These are phyloP conservation scores for Podarcis siculus DNA, from an alignment of 2,797 vertebrate genomes.

Conservation along the genomic window DNA sequence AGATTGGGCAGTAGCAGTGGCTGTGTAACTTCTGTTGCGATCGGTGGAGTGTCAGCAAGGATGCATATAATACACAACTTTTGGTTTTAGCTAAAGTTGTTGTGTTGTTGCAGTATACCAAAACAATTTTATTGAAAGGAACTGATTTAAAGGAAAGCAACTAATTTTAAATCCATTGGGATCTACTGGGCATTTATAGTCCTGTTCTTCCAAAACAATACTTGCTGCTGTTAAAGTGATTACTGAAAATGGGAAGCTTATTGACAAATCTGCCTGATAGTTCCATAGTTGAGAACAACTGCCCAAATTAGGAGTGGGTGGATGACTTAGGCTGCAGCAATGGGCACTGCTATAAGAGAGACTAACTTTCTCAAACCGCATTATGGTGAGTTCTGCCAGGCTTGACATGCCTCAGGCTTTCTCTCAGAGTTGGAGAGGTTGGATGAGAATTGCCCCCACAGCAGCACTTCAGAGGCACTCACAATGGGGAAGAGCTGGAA, in stretches of 20 bases:
- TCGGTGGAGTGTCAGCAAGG: background rate
- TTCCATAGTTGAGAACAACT: background rate
- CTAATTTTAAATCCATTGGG: background rate
- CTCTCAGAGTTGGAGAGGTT: background rate
- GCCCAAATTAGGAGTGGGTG: background rate
- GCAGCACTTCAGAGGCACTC: too few species aligned
- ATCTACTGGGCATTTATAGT: background rate
- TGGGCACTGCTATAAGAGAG: background rate
- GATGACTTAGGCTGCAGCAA: background rate
- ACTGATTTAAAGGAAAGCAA: background rate
- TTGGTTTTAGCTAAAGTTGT: slow-evolving; percentile 14
- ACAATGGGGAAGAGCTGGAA: background rate
- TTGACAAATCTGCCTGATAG: slow-evolving; percentile 13
- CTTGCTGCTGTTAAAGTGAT: slow-evolving; percentile 36
- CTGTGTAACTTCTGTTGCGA: background rate
- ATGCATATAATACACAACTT: slow-evolving; percentile 19
- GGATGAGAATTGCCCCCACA: background rate
- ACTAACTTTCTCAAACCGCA: background rate
- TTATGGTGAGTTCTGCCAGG: background rate
- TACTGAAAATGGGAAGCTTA: slow-evolving; percentile 38
- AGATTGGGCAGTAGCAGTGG: background rate
- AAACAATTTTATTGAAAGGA: slow-evolving; percentile 10
- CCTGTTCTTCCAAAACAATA: slow-evolving; percentile 40
- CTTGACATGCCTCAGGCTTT: background rate
- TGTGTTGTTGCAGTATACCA: background rate